Percentiles rank a stretch among this genome's conserved stretches.
Evolutionary conservation across 2,888 invertebrate genomes (phyloP).

Genomic region (Hyppa rectilinea): DNA sequence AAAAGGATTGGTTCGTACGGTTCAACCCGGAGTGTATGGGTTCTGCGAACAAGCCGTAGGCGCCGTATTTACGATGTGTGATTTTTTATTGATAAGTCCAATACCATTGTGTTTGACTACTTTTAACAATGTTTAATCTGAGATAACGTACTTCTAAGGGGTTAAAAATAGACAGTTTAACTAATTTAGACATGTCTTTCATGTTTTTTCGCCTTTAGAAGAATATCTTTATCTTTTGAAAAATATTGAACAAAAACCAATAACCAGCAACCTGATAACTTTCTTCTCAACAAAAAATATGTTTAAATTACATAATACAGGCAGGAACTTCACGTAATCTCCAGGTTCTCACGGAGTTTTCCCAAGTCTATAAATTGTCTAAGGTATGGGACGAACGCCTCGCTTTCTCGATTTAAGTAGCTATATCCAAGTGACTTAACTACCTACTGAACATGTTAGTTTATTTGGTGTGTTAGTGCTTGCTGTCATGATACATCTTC

Average conservation of each 20-base stretch:
- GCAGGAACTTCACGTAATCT: conserved; percentile 34
- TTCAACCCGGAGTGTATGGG: conserved; percentile 68
- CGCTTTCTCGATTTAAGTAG: conserved; percentile 35
- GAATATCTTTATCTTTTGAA: not conserved
- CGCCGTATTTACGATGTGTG: conserved; percentile 49
- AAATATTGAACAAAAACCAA: not conserved
- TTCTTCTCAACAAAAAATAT: conserved; percentile 28
- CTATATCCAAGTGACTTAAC: conserved; percentile 32
- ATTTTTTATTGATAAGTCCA: conserved; percentile 31
- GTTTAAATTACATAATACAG: conserved; percentile 31
- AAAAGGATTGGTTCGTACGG: conserved; percentile 79
- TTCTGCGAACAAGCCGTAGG: conserved; percentile 64
- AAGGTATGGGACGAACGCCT: conserved; percentile 32
- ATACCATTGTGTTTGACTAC: conserved; percentile 21
- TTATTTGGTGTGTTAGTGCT: conserved; percentile 3
- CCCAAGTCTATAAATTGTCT: conserved; percentile 50
- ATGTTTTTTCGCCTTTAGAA: not conserved
- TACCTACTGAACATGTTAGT: conserved; percentile 16
- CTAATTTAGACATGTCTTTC: not conserved
- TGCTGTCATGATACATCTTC: not conserved
- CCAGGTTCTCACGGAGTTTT: conserved; percentile 30
- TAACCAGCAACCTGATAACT: not conserved
- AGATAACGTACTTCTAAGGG: not conserved
- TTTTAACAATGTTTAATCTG: not conserved
- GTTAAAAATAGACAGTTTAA: not conserved